These are phyloP conservation scores for Nemopilema nomurai DNA, from an alignment of 30 jellyfish, hydroid and myxozoan genomes.

Conservation along the genomic window DNA sequence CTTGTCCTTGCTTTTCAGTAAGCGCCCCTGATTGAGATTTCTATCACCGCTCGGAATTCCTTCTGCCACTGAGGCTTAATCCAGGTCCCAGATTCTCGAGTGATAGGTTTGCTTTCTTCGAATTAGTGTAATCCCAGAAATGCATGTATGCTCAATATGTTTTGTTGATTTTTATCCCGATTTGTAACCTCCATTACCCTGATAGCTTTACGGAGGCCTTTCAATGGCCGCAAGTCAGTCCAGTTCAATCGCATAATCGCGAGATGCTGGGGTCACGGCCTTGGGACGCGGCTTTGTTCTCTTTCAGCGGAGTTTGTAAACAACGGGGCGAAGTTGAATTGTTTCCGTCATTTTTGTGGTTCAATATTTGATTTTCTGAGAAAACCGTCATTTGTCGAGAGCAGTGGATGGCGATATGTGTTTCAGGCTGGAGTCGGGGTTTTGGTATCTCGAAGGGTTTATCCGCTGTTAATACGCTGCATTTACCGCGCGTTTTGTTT, in stretches of 20 bases:
- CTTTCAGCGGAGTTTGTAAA: constrained; percentile 22
- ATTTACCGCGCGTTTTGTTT: neutral
- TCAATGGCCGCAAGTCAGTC: constrained; percentile 11
- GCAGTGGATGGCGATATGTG: neutral
- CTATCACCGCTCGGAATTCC: neutral
- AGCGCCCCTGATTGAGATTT: neutral
- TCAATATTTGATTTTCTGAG: constrained; percentile 29
- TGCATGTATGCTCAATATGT: neutral
- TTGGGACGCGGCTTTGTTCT: constrained; percentile 7
- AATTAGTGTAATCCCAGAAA: neutral
- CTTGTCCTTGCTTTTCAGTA: no score
- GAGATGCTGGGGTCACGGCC: constrained; percentile 23
- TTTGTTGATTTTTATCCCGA: neutral
- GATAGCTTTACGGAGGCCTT: constrained; percentile 1
- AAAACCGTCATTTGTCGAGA: constrained; percentile 41
- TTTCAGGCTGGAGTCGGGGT: neutral
- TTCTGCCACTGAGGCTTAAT: neutral
- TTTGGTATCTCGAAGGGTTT: neutral
- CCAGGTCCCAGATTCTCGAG: neutral
- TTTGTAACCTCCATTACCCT: neutral
- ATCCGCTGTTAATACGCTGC: neutral
- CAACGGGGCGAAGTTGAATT: constrained; percentile 1
- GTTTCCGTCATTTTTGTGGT: constrained; percentile 36
- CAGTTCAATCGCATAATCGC: constrained; percentile 10
- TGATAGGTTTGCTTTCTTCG: neutral